Evolutionary conservation across 2,797 vertebrate species (phyloP), one percentile per base, ranked within the genome.

Genomic region (Chaetodon trifasciatus): DNA sequence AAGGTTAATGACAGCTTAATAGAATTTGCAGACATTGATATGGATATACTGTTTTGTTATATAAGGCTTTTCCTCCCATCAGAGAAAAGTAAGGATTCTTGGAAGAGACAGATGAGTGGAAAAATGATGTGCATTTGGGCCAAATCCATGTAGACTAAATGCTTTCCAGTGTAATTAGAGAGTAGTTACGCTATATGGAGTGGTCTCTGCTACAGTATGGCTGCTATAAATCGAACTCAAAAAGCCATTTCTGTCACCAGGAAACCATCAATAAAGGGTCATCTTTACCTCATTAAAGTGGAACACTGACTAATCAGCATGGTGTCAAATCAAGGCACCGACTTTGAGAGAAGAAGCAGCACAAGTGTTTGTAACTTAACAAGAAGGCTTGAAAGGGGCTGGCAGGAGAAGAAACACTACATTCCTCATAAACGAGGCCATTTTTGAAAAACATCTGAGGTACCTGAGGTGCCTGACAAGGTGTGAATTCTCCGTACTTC

Each of bases 261-360:
- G 56, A 73, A 60, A 76, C 13, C 47, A 85, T 57, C 40, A 28
- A 49, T n/a, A 47, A 40, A 52, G 9, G 2, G 13, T 66, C 5
- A 58, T 76, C 28, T 78, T 68, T 0, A 12, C 64, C 37, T 74
- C 56, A 42, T 68, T 70, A 58, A 68, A 76, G 46, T 44, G 40
- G 9, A 58, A 69, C 64, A 6, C 47, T 32, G 47, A 44, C 49
- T 67, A 47, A 74, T 79, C 47, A 6, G 24, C 52, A 49, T 53
- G 66, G 44, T 68, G 63, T 84, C 74, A 83, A 79, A 88, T 75
- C 65, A 42, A 75, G 24, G 23, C n/a, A 66, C 32, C 52, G 60
- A 74, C 70, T 83, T 56, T 71, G 3, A 53, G 61, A 52, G 46
- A 70, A 62, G 65, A 61, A 61, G 65, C 23, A 55, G 8, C 32